These are phyloP conservation scores for Hiodon alosoides DNA, from an alignment of 2,113 vertebrate genomes.

Conservation along the genomic window DNA sequence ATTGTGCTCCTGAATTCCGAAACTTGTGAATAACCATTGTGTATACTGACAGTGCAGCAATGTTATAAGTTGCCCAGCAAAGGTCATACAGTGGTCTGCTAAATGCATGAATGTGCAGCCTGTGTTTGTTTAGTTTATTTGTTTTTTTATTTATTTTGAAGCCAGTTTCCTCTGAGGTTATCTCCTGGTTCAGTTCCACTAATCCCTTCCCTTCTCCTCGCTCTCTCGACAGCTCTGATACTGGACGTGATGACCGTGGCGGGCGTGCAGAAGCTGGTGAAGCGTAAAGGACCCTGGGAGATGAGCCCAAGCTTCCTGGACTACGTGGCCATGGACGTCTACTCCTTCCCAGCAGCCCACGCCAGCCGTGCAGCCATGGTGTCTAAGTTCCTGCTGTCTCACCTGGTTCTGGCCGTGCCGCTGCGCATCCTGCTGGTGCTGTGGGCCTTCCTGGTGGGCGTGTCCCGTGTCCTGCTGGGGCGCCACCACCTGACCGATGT, in stretches of 20 bases:
- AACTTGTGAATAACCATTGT: too few species aligned
- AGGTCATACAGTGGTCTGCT: too few species aligned
- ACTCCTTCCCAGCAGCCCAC: conserved; percentile 83
- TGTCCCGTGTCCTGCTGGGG: conserved; percentile 81
- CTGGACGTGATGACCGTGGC: conserved; percentile 86
- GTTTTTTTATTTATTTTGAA: background rate
- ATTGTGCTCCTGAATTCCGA: too few species aligned
- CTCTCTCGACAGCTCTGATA: conserved; percentile 65
- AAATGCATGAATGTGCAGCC: too few species aligned
- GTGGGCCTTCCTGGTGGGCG: conserved; percentile 81
- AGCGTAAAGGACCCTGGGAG: conserved; percentile 77
- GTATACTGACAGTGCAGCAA: too few species aligned
- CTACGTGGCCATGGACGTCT: conserved; percentile 83
- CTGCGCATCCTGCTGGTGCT: conserved; percentile 81
- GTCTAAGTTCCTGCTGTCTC: conserved; percentile 84
- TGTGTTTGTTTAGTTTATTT: background rate
- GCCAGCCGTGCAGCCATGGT: conserved; percentile 85
- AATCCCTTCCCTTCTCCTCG: background rate
- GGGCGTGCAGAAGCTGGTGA: conserved; percentile 80
- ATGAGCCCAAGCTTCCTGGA: conserved; percentile 73
- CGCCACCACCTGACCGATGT: conserved; percentile 87
- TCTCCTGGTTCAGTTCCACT: background rate
- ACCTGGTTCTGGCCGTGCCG: conserved; percentile 87
- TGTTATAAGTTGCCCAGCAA: too few species aligned
- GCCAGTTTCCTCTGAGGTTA: too few species aligned